These are phyloP conservation scores for Odontophorus gujanensis DNA, from an alignment of 2,113 vertebrate genomes.

Conservation along the genomic window DNA sequence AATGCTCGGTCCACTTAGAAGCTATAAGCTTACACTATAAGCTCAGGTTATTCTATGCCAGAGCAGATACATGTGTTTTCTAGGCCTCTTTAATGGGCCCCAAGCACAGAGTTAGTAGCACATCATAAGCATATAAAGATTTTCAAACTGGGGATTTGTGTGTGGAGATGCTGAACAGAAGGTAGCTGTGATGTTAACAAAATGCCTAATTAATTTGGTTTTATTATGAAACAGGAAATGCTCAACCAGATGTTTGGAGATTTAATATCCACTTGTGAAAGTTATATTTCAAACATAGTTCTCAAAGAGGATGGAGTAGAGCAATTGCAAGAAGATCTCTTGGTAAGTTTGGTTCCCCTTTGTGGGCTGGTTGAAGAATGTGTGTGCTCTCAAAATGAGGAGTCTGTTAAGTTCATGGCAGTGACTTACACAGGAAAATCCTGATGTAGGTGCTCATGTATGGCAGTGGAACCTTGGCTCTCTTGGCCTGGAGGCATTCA, in stretches of 20 bases:
- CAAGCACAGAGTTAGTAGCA: not conserved
- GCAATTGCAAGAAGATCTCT: slow-evolving; percentile 82
- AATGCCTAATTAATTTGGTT: not conserved
- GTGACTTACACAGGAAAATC: rapidly evolving
- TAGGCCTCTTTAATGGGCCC: not conserved
- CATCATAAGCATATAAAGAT: not conserved
- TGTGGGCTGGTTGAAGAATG: not conserved
- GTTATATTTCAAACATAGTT: slow-evolving; percentile 82
- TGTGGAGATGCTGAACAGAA: not conserved
- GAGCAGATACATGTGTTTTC: not conserved
- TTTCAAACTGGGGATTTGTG: not conserved
- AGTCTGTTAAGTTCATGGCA: not conserved
- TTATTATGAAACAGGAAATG: slow-evolving; percentile 72
- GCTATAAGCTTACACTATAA: not conserved
- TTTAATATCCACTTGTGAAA: slow-evolving; percentile 84
- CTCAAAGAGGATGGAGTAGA: slow-evolving; percentile 80
- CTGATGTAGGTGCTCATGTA: not conserved
- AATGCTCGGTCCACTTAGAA: not conserved
- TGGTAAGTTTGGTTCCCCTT: slow-evolving; percentile 79
- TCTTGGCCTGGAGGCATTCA: not conserved
- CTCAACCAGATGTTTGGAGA: slow-evolving; percentile 85
- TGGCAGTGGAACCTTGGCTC: not conserved
- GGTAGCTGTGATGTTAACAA: not conserved
- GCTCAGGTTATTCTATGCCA: not conserved
- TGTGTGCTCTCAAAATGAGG: not conserved